Percentiles rank a stretch among this genome's conserved stretches.
phyloP scores from a whole-genome alignment of 1,140 invertebrate genomes.

The Papilio machaon region DNA sequence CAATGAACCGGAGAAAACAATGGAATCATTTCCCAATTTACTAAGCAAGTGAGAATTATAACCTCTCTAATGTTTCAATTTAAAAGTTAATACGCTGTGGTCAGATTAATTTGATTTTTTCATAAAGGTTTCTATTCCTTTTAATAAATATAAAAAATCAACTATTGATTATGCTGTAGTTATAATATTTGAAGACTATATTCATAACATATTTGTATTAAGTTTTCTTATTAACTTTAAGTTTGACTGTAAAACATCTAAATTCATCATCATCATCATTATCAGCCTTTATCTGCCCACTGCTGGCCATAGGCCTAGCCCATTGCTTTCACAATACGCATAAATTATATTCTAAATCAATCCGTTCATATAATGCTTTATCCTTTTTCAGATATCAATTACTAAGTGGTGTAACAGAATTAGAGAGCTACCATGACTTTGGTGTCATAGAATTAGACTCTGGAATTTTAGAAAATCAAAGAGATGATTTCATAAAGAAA shows the following conservation, averaged over 20 bases:
- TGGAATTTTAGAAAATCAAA: constrained; percentile 90
- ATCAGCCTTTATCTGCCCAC: too few relatives aligned
- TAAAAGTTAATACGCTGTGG: neutral
- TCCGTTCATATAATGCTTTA: neutral
- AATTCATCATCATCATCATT: too few relatives aligned
- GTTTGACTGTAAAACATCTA: too few relatives aligned
- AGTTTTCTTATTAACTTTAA: too few relatives aligned
- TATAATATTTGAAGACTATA: neutral
- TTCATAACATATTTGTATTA: too few relatives aligned
- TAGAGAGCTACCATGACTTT: constrained; percentile 93
- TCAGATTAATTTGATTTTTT: neutral
- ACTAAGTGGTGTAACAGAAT: constrained; percentile 93
- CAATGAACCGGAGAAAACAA: constrained; percentile 87
- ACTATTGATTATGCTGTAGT: too few relatives aligned
- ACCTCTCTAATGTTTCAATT: constrained; percentile 25
- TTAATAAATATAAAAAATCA: neutral
- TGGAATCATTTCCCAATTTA: constrained; percentile 87
- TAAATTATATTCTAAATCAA: neutral
- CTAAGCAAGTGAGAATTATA: constrained; percentile 85
- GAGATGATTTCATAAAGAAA: constrained; percentile 90
- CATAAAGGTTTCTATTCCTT: neutral
- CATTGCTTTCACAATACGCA: too few relatives aligned
- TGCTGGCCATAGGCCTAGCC: too few relatives aligned
- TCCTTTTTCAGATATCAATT: constrained; percentile 88
- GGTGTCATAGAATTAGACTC: constrained; percentile 88